Base-by-base conservation (phyloP, 2,113 vertebrate species). In the Acanthisitta chloris region DNA sequence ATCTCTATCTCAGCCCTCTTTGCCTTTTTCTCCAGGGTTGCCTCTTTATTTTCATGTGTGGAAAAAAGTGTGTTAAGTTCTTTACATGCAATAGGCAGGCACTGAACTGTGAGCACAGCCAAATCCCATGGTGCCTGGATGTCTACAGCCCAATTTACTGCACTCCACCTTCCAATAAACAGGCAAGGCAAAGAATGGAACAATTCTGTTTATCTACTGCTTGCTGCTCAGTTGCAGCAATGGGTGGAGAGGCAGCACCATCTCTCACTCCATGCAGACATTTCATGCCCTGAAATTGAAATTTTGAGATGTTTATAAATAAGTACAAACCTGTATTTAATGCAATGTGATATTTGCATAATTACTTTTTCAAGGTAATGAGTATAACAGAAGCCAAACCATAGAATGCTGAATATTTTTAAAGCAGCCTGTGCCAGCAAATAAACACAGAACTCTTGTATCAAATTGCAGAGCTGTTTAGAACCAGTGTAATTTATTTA, bases 361-460 rank as follows among this genome's bases (percentile, higher is more conserved):
- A 97, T 96, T 92, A 90, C 76, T 96, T 97, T 97, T 79, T 94
- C 92, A 94, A 94, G 88, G 88, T 96, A 97, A 96, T 96, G 93
- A 97, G 76, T 58, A 42, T 46, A 88, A 96, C 84, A 90, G 92
- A 92, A 94, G 65, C 83, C 88, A 94, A 91, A 92, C 42, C 70
- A 86, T 59, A 87, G 93, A 94, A 84, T 21, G 51, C 1, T 91
- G 79, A 96, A 26, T 96, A 91, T 88, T 69, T 96, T 95, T 67
- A 77, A 40, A 90, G 88, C 42, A 91, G 49, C 8, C 65, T 91
- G 45, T 70, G 84, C 76, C 79, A 82, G 86, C 49, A 96, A 95
- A 96, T 90, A 94, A 96, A 88, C 67, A 90, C 40, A 64, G 85
- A 94, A 86, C 15, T 88, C 83, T 48, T 87, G 11, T 64, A 92